Conservation (phyloP, 1,140 invertebrate species). For the Neocloeon triangulifer region DNA sequence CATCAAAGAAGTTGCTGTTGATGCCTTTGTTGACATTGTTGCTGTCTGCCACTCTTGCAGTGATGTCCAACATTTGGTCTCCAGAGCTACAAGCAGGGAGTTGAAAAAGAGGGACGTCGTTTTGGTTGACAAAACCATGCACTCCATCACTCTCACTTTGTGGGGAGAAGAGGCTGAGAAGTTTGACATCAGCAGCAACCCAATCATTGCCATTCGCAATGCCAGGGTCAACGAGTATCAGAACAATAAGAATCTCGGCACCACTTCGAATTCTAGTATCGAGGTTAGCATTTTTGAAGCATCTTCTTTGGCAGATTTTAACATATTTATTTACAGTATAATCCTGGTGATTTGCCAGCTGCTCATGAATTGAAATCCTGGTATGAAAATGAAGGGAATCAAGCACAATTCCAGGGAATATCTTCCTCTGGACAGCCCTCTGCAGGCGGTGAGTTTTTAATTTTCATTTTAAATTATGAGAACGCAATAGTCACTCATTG, state of each 20-base stretch:
- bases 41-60: slow-evolving; percentile 58
- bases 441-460: neutral
- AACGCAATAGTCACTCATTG: neutral
- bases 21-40: slow-evolving; percentile 61
- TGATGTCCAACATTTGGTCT: slow-evolving; percentile 49
- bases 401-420: slow-evolving; percentile 31
- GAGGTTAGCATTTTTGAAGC: slow-evolving; percentile 80
- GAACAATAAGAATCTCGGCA: slow-evolving; percentile 39
- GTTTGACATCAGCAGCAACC: slow-evolving; percentile 51
- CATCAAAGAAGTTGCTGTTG: slow-evolving; percentile 39
- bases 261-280: slow-evolving; percentile 36
- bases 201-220: slow-evolving; percentile 65
- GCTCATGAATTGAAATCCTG: slow-evolving; percentile 71
- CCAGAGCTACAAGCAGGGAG: slow-evolving; percentile 51
- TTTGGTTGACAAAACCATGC: slow-evolving; percentile 60
- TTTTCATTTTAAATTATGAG: neutral
- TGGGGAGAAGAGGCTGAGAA: slow-evolving; percentile 65
- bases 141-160: slow-evolving; percentile 37
- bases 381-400: slow-evolving; percentile 59
- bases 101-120: slow-evolving; percentile 74
- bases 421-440: slow-evolving; percentile 20
- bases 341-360: no score
- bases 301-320: no score
- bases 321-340: no score
- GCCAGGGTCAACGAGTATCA: slow-evolving; percentile 48